Evolutionary conservation across 1,140 invertebrate species (phyloP).

Genomic region (Helicoverpa zea): DNA sequence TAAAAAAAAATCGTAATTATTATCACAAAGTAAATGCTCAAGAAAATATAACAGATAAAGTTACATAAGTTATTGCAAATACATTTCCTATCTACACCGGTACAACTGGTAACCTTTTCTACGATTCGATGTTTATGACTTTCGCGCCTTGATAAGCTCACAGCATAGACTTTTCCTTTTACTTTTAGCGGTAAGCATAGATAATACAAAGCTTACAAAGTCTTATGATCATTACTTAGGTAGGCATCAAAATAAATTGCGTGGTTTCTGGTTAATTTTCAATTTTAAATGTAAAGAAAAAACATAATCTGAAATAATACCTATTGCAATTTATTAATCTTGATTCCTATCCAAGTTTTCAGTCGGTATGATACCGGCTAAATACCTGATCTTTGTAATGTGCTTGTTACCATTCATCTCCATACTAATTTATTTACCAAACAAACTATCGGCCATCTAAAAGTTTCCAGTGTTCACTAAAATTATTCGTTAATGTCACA

Average conservation of each 20-base stretch:
- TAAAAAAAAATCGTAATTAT: not conserved
- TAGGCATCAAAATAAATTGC: too few species aligned
- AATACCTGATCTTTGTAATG: not conserved
- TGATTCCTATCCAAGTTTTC: not conserved
- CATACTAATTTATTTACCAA: too few species aligned
- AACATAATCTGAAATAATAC: too few species aligned
- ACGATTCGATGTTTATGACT: constrained; percentile 11
- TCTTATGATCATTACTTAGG: too few species aligned
- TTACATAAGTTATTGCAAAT: not conserved
- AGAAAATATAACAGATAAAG: not conserved
- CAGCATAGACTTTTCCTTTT: not conserved
- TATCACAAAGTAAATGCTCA: not conserved
- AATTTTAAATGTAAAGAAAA: too few species aligned
- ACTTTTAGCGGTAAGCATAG: not conserved
- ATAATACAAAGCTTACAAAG: not conserved
- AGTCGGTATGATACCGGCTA: too few species aligned
- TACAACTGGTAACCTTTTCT: constrained; percentile 13
- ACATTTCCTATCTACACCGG: not conserved
- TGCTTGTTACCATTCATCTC: not conserved
- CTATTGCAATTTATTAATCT: too few species aligned
- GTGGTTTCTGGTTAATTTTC: too few species aligned
- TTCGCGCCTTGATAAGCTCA: not conserved
- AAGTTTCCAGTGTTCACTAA: too few species aligned
- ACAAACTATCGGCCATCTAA: too few species aligned
- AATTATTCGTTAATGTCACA: too few species aligned